Base-by-base conservation (phyloP, 2,797 vertebrate species). In the Epinephelus awoara region DNA sequence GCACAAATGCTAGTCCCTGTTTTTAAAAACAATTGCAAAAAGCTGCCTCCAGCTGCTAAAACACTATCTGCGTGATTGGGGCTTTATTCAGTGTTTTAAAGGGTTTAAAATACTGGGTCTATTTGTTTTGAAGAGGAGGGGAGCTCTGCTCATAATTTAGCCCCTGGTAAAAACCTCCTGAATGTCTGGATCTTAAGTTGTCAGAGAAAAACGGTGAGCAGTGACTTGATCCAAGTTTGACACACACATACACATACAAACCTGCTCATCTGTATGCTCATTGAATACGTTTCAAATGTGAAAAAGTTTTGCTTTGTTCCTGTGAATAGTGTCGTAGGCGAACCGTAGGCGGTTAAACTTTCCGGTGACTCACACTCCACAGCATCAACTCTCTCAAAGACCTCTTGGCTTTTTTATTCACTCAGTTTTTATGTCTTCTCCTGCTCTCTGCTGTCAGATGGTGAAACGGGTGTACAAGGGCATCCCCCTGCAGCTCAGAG, bases 391-490 rank as follows among this genome's bases (percentile, higher is more conserved):
- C 17, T 64, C 12, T 11, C 5, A 14, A 17, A 21, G 74, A 47
- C 67, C 54, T 19, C 15, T 61, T 57, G 56, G 59, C 13, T n/a
- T 29, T 17, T 10, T 58, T 72, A 18, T 46, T 49, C 40, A 18
- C 17, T 3, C 27, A 0, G 13, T 64, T 69, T 68, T 59, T 40
- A 7, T 50, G 17, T 25, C 0, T 42, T 29, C 13, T 62, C 3
- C 14, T 1, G 50, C 64, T 67, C 46, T n/a, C 34, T 47, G 63
- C 66, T 54, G 47, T 69, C 89, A 97, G 96, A 96, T 97, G 95
- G 95, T 93, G 81, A 96, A 94, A 13, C 90, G 95, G 14, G 95
- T 97, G 34, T 97, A 96, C 72, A 96, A 97, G 84, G 96, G 96
- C 27, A 93, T 96, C 50, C 96, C 96, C 0, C 93, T 97, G 15